These are phyloP conservation scores for Clarias pachynema DNA, from an alignment of 2,797 vertebrate species.

Conservation along the genomic window DNA sequence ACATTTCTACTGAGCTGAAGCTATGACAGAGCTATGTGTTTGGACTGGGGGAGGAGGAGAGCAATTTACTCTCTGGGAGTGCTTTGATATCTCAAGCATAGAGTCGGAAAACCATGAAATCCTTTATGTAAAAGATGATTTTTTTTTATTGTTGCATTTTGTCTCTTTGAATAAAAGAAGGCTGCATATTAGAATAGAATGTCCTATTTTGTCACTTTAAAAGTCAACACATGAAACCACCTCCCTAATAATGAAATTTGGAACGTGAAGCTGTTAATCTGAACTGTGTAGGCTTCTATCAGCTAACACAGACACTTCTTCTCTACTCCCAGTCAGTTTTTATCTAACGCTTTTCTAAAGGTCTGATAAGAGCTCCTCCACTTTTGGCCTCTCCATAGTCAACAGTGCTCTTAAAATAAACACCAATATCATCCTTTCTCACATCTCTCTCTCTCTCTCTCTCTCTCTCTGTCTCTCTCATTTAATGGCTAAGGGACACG, in stretches of 20 bases:
- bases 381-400: background rate
- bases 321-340: constrained; percentile 25
- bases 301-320: constrained; percentile 47
- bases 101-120: constrained; percentile 16
- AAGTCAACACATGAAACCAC: background rate
- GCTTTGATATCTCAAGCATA: background rate
- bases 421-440: background rate
- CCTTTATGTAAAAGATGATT: background rate
- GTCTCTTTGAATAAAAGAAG: background rate
- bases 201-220: background rate
- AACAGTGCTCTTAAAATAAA: background rate
- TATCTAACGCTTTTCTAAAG: constrained; percentile 30
- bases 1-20: constrained; percentile 60
- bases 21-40: constrained; percentile 32
- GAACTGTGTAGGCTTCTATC: constrained; percentile 42
- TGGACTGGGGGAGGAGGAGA: constrained; percentile 11
- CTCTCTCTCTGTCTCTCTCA: too few species aligned
- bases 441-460: background rate
- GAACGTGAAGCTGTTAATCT: constrained; percentile 18
- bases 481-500: constrained; percentile 12
- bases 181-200: background rate
- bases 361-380: constrained; percentile 28
- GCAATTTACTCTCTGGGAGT: background rate
- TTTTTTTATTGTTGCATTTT: background rate
- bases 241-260: constrained; percentile 6